Conservation (phyloP, 2,113 vertebrate genomes). For the Oriolus oriolus region DNA sequence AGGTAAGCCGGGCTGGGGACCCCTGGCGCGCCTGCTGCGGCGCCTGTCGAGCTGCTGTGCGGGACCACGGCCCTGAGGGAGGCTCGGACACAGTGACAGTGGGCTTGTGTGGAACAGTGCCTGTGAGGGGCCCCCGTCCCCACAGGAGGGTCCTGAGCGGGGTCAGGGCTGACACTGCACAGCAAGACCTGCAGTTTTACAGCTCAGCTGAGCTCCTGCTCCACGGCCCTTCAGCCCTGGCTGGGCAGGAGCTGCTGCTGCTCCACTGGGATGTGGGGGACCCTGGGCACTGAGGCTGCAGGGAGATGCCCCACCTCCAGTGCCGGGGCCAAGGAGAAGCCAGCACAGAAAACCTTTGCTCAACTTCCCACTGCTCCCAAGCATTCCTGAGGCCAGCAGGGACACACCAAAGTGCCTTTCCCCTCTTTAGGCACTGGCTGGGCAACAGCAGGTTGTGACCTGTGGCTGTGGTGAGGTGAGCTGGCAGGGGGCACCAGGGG, state of each 20-base stretch:
- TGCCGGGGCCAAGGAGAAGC: neutral
- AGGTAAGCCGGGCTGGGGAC: conserved; percentile 81
- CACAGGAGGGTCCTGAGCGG: neutral
- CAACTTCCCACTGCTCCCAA: neutral
- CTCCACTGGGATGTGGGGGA: neutral
- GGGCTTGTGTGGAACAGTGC: neutral
- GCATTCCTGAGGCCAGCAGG: neutral
- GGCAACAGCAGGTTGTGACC: neutral
- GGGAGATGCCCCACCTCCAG: neutral
- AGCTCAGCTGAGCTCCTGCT: neutral
- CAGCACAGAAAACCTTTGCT: neutral
- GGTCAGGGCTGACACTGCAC: neutral
- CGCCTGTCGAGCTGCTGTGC: conserved; percentile 63
- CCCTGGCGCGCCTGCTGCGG: conserved; percentile 25
- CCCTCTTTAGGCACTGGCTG: neutral
- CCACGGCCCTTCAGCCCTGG: neutral
- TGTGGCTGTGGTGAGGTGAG: neutral
- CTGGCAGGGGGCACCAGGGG: neutral
- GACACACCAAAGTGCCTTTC: conserved; percentile 38
- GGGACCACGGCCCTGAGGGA: conserved; percentile 23
- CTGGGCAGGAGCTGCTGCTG: neutral
- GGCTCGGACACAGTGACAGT: neutral
- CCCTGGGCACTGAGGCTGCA: neutral
- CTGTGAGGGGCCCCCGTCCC: neutral
- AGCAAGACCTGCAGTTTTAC: fast-evolving